Evolutionary conservation across 2,113 vertebrate genomes (phyloP).

Genomic region (Tragelaphus imberbis): DNA sequence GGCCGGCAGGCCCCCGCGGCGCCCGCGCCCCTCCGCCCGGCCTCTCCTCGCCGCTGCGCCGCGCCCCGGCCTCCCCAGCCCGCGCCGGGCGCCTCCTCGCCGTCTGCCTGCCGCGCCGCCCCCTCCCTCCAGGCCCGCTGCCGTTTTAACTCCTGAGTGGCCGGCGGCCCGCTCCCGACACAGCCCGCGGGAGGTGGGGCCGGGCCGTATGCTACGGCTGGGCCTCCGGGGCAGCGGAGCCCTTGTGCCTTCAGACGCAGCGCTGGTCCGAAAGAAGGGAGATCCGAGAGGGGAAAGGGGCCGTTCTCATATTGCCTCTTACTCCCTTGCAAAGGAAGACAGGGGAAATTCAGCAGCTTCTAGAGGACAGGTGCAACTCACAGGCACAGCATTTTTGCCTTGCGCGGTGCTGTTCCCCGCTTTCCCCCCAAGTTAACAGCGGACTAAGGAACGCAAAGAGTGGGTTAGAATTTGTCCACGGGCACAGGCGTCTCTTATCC

Average conservation of each 20-base stretch:
- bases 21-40: constrained; percentile 11
- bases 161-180: background rate
- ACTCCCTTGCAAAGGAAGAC: background rate
- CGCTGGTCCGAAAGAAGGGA: background rate
- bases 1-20: background rate
- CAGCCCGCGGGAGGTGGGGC: background rate
- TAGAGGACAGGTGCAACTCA: background rate
- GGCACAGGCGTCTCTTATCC: background rate
- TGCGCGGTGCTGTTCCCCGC: background rate
- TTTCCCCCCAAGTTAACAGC: background rate
- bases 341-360: background rate
- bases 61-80: constrained; percentile 58
- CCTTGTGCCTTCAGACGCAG: background rate
- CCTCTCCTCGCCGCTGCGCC: constrained; percentile 8
- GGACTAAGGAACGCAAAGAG: background rate
- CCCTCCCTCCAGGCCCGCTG: constrained; percentile 47
- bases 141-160: constrained; percentile 67
- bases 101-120: constrained; percentile 53
- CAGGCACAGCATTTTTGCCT: background rate
- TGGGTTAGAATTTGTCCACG: background rate
- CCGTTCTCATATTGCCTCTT: background rate
- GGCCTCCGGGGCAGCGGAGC: background rate
- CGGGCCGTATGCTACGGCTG: background rate
- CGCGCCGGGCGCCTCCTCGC: constrained; percentile 59
- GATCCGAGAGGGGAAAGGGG: background rate